Conservation (phyloP, 2,113 vertebrate species). For the Sinocyclocheilus anophthalmus region DNA sequence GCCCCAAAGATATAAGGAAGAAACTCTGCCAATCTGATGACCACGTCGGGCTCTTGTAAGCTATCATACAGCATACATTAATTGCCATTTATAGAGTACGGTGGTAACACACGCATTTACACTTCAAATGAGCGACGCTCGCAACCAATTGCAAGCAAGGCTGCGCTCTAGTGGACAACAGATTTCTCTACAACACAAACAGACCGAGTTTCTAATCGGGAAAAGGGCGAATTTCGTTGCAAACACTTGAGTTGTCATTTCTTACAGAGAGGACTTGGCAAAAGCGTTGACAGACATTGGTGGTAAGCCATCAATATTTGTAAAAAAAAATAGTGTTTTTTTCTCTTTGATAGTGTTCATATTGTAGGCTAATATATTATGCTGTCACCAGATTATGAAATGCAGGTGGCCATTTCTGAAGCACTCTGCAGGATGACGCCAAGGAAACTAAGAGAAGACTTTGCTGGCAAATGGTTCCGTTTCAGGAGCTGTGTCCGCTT, state of each 20-base stretch:
- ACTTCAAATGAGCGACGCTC: not conserved
- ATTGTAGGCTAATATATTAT: not conserved
- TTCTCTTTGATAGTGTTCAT: not conserved
- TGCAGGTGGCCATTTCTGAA: constrained; percentile 87
- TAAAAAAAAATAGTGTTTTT: not conserved
- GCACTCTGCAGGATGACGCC: constrained; percentile 85
- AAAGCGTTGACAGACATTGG: constrained; percentile 77
- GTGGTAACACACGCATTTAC: not conserved
- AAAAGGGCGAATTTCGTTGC: not conserved
- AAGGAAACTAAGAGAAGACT: constrained; percentile 75
- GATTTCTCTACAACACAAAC: not conserved
- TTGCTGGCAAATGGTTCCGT: constrained; percentile 85
- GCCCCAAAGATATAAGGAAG: constrained; percentile 73
- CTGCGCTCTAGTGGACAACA: constrained; percentile 37
- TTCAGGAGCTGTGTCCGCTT: constrained; percentile 75
- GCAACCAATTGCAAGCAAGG: no score
- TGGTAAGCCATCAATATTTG: constrained; percentile 72
- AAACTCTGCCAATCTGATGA: constrained; percentile 73
- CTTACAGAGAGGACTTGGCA: constrained; percentile 81
- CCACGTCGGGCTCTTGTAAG: constrained; percentile 73
- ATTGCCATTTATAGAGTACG: no score
- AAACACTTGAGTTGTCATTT: constrained; percentile 30
- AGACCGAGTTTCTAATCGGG: no score
- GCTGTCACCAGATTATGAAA: constrained; percentile 82
- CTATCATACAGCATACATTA: not conserved